Conservation (phyloP, 1,140 invertebrate species). For the Nephotettix cincticeps region DNA sequence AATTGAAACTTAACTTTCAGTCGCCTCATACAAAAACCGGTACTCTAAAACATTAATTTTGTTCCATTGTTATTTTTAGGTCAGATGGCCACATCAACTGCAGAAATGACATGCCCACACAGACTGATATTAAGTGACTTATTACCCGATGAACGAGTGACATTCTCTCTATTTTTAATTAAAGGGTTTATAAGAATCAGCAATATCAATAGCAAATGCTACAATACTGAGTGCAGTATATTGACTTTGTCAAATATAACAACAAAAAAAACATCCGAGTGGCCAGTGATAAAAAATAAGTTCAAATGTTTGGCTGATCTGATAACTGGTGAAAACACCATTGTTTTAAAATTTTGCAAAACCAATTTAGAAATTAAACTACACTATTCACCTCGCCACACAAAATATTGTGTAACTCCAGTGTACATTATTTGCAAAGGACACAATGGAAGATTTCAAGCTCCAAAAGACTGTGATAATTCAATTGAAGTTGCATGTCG, state of each 20-base stretch:
- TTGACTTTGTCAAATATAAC: constrained; percentile 10
- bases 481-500: constrained; percentile 71
- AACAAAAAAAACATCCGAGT: constrained; percentile 25
- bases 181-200: constrained; percentile 29
- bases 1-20: too few species aligned
- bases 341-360: constrained; percentile 32
- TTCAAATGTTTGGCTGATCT: constrained; percentile 38
- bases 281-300: constrained; percentile 31
- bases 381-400: constrained; percentile 29
- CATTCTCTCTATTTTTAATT: constrained; percentile 31
- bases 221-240: constrained; percentile 16
- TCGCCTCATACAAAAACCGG: too few species aligned
- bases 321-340: constrained; percentile 30
- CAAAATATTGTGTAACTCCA: constrained; percentile 54
- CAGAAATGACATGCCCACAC: neutral
- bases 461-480: constrained; percentile 64
- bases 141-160: constrained; percentile 29
- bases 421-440: constrained; percentile 73
- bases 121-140: neutral
- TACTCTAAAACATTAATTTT: too few species aligned
- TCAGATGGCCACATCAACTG: neutral
- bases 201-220: neutral
- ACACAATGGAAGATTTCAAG: constrained; percentile 79
- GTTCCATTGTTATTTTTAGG: neutral
- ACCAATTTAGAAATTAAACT: constrained; percentile 20